A percentile compares a stretch with the other conserved stretches of the same genome.
Evolutionary conservation across 2,797 vertebrate genomes (phyloP).

Genomic region (Steatocranus sp.): DNA sequence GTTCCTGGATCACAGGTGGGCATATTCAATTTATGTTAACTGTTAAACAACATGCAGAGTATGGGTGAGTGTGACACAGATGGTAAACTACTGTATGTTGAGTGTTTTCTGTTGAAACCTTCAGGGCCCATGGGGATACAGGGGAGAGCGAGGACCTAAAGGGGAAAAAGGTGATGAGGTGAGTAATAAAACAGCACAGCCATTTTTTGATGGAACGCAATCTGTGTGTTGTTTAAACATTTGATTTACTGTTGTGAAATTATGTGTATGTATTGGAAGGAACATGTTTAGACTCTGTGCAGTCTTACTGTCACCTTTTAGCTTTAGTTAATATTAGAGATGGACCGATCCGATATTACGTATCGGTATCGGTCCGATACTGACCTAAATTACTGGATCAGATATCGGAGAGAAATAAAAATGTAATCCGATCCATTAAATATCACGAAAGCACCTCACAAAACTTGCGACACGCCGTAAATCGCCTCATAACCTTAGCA

Average conservation of each 20-base stretch:
- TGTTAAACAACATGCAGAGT: neutral
- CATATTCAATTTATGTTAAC: neutral
- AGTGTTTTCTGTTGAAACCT: neutral
- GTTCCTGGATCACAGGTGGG: slow-evolving; percentile 77
- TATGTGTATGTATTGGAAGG: neutral
- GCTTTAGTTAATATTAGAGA: neutral
- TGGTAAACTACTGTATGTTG: neutral
- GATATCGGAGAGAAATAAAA: too few relatives aligned
- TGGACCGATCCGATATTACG: too few relatives aligned
- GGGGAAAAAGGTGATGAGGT: slow-evolving; percentile 90
- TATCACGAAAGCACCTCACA: too few relatives aligned
- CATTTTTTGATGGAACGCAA: neutral
- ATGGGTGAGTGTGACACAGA: neutral
- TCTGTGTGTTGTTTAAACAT: neutral
- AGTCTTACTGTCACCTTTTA: neutral
- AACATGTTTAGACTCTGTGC: neutral
- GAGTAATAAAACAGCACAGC: slow-evolving; percentile 26
- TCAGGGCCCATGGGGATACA: slow-evolving; percentile 84
- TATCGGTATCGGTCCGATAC: too few relatives aligned
- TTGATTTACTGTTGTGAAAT: neutral
- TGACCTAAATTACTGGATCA: too few relatives aligned
- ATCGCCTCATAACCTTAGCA: too few relatives aligned
- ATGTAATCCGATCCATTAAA: too few relatives aligned
- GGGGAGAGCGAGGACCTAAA: slow-evolving; percentile 78
- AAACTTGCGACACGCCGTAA: too few relatives aligned